These are phyloP conservation scores for Eudyptes chrysolophus DNA, from an alignment of 2,113 vertebrate genomes.

Conservation along the genomic window DNA sequence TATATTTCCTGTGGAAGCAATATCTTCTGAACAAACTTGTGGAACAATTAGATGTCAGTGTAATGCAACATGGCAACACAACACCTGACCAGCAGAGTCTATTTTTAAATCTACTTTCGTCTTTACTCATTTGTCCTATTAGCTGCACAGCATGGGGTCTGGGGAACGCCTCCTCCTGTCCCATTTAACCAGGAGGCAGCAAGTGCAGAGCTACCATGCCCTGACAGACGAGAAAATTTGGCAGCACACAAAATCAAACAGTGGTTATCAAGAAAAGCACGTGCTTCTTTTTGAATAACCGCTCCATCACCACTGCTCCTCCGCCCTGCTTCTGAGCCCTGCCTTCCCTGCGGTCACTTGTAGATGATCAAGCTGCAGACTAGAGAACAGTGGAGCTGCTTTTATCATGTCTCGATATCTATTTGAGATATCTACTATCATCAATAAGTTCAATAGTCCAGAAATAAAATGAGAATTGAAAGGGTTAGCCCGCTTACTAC, in stretches of 20 bases:
- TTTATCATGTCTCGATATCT: neutral
- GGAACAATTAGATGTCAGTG: neutral
- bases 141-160: neutral
- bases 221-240: constrained; percentile 8
- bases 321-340: neutral
- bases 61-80: neutral
- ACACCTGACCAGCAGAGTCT: neutral
- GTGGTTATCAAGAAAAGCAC: constrained; percentile 29
- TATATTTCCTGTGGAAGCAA: neutral
- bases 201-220: constrained; percentile 20
- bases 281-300: neutral
- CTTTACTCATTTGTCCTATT: neutral
- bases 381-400: neutral
- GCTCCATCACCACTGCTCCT: neutral
- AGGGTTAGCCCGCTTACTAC: neutral
- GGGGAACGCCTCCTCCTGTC: neutral
- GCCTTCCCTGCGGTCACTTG: neutral
- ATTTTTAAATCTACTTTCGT: constrained; percentile 4
- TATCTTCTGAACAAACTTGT: neutral
- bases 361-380: neutral
- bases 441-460: neutral
- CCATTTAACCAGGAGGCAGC: constrained; percentile 23
- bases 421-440: neutral
- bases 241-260: constrained; percentile 39
- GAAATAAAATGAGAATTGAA: neutral